Evolutionary conservation across 2,888 invertebrate species (phyloP).

Genomic region (Lypha dubia): DNA sequence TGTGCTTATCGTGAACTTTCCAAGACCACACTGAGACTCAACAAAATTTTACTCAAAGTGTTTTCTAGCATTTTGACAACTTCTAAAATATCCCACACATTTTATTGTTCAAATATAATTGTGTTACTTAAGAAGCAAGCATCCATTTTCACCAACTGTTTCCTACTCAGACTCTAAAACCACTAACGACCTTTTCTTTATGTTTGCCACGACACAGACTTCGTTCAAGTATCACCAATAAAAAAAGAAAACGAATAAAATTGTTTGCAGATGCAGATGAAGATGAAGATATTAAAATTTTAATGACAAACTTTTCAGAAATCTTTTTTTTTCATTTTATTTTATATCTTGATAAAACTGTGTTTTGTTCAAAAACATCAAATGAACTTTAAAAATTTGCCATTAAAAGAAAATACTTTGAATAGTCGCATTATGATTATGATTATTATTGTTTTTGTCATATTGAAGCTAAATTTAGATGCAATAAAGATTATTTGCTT

Average conservation of each 20-base stretch:
- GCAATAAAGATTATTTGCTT: slow-evolving; percentile 6
- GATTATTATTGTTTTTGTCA: slow-evolving; percentile 22
- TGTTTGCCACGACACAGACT: slow-evolving; percentile 33
- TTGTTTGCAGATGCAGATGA: slow-evolving; percentile 21
- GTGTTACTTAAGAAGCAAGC: background rate
- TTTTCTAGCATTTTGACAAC: no score
- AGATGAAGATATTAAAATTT: slow-evolving; percentile 52
- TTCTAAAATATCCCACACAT: background rate
- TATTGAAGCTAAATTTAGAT: slow-evolving; percentile 24
- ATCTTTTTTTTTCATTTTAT: background rate
- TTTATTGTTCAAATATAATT: background rate
- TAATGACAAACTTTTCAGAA: slow-evolving; percentile 62
- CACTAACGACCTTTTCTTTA: slow-evolving; percentile 29
- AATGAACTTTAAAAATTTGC: slow-evolving; percentile 56
- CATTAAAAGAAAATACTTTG: slow-evolving; percentile 42
- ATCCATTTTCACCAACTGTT: background rate
- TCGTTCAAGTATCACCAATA: slow-evolving; percentile 39
- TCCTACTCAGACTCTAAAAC: background rate
- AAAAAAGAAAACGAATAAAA: background rate
- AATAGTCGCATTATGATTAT: slow-evolving; percentile 22
- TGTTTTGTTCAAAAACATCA: slow-evolving; percentile 8
- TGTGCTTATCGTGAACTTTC: no score
- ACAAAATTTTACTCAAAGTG: no score
- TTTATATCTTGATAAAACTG: background rate
- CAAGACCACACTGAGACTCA: no score